Conservation (phyloP, 2,888 invertebrate genomes). For the Tromatobia lineatoria region DNA sequence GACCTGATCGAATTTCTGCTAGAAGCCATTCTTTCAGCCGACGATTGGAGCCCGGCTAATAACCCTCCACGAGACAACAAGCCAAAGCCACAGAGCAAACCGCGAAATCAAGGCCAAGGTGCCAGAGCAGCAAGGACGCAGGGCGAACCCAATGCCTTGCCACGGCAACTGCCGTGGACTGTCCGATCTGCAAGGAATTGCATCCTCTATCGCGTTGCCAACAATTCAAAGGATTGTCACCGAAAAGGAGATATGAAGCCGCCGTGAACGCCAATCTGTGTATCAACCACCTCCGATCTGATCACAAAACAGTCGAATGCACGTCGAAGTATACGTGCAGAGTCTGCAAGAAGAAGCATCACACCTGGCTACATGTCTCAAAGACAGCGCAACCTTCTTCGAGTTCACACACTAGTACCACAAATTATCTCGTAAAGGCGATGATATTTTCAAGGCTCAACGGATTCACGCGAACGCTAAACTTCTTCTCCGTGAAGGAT, state of each 20-base stretch:
- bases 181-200: background rate
- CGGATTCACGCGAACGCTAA: conserved; percentile 26
- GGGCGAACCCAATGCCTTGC: conserved; percentile 1
- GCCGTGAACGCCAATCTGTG: background rate
- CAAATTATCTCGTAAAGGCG: conserved; percentile 31
- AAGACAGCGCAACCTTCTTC: too few relatives aligned
- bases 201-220: background rate
- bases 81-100: background rate
- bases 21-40: conserved; percentile 8
- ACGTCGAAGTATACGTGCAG: conserved; percentile 1
- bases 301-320: background rate
- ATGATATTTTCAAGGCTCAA: conserved; percentile 34
- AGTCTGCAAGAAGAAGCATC: conserved; percentile 16
- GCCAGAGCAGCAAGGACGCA: background rate
- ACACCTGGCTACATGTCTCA: conserved; percentile 6
- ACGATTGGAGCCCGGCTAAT: background rate
- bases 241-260: background rate
- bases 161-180: background rate
- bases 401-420: background rate
- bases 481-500: conserved; percentile 23
- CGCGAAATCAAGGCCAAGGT: background rate
- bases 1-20: conserved; percentile 42
- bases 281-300: background rate
- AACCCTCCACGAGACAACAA: background rate
- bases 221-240: conserved; percentile 5